Evolutionary conservation across 2,888 invertebrate genomes (phyloP), one percentile per base, ranked within the genome.

Genomic region (Limnephilus lunatus): DNA sequence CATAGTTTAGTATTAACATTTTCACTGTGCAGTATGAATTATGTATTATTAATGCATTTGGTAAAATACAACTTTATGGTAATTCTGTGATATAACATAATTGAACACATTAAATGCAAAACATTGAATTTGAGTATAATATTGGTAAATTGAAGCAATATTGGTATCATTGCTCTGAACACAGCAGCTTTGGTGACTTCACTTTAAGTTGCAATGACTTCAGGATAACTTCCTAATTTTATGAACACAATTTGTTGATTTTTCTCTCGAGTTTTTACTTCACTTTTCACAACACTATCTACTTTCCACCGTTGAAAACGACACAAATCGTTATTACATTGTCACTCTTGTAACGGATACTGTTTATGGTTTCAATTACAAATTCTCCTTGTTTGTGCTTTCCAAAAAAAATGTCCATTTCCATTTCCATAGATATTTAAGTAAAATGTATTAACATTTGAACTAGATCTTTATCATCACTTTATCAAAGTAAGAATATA

Each of bases 171-270:
- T 90, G 86, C 90, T 91, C 82, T 91, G 91, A 91, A 91, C 91
- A 91, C 91, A 91, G 68, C 82, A 85, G 88, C 91, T 91, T 91
- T 91, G 91, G 89, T 89, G 89, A 91, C 81, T 68, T 85, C 87
- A 81, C 14, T 48, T 80, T 91, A 44, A 85, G 88, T 88, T 68
- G 68, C 53, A 88, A 68, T 88, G 88, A 88, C 88, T 87, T 87
- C 87, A 31, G 87, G 68, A 53, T 30, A 32, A 68, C 30, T 31
- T 31, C 88, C 88, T 35, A 32, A 88, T 88, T 31, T 35, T 80
- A 83, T 88, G 88, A 88, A 88, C 88, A 88, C 88, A 88, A 53
- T 88, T 53, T 88, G 68, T 88, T 68, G 88, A 88, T 88, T 86
- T 86, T 44, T 44, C 44, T 86, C 48, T 44, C 3, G 7, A 86